These are phyloP conservation scores for Bhutanitis thaidina DNA, from an alignment of 2,888 invertebrate genomes.

Conservation along the genomic window DNA sequence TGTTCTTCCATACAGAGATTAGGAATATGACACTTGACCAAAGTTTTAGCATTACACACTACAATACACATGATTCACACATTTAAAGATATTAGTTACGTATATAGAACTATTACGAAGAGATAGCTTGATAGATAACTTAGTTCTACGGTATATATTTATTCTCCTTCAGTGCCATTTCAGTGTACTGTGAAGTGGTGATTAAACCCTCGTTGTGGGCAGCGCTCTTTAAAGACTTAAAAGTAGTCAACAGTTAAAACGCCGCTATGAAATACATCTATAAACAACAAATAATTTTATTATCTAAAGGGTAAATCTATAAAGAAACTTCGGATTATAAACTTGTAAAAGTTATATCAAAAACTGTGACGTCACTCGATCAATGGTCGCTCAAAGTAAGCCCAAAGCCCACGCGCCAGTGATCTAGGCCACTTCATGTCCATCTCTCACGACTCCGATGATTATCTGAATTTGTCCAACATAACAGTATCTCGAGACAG, in stretches of 20 bases:
- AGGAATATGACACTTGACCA: slow-evolving; percentile 1
- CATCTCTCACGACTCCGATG: too few species aligned
- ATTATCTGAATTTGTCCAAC: too few species aligned
- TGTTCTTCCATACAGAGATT: neutral
- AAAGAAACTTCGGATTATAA: slow-evolving; percentile 58
- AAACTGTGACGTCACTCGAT: slow-evolving; percentile 33
- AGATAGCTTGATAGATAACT: slow-evolving; percentile 5
- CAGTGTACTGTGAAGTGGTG: neutral
- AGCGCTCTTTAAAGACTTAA: slow-evolving; percentile 58
- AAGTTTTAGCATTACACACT: slow-evolving; percentile 2
- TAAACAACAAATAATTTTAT: slow-evolving; percentile 44
- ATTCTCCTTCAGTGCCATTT: neutral
- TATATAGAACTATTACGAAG: slow-evolving; percentile 25
- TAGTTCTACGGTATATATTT: neutral
- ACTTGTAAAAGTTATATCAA: slow-evolving; percentile 72
- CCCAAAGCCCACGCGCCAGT: too few species aligned
- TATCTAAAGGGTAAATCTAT: slow-evolving; percentile 61
- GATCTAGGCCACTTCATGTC: neutral
- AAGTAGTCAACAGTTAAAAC: slow-evolving; percentile 75
- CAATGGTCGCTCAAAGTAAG: slow-evolving; percentile 16
- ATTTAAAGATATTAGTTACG: slow-evolving; percentile 20
- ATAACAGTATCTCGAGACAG: too few species aligned
- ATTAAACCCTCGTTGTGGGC: slow-evolving; percentile 29
- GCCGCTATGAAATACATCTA: slow-evolving; percentile 58
- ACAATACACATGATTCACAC: neutral